Base-by-base conservation (phyloP, 2,888 invertebrate genomes). In the Agrochola lota region DNA sequence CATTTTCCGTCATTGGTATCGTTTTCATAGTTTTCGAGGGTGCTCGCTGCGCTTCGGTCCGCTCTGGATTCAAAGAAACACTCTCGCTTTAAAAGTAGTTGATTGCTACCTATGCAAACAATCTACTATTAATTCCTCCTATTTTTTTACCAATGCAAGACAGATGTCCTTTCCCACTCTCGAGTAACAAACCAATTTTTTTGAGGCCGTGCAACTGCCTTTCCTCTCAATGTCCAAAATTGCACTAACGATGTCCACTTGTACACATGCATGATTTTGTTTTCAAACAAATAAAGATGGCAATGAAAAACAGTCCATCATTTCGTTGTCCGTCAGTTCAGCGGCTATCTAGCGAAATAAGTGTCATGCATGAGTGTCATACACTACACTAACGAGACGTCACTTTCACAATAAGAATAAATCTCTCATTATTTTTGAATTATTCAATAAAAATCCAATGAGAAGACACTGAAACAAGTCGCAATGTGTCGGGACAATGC, bases 371-470 rank as follows among this genome's bases (percentile, higher is more conserved):
- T n/a, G 26, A 72, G 52, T 73, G 57, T 91, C 91, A 88, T 77
- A 83, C 77, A 78, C 77, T 71, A 60, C 82, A 89, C 90, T 94
- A 94, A 94, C 93, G 89, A 94, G 94, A 93, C 91, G 85, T 91
- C 91, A 93, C 92, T 92, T 91, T 91, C 85, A 89, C 91, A 91
- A 93, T 93, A 93, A 93, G 91, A 93, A 90, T 91, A 93, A 93
- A 91, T 87, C 80, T 87, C 86, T 83, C 90, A 79, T 77, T 86
- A 82, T 90, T 88, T 91, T 89, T 95, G 95, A 95, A 96, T 95
- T 94, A 96, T 96, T 96, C 96, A 96, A 94, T 93, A 93, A 95
- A 94, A 94, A 94, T 93, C 92, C 91, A 94, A 94, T 94, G 90
- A 91, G 89, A 92, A 91, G 88, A 91, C 89, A 92, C 80, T 94